Evolutionary conservation across 2,888 invertebrate species (phyloP), one percentile per base, ranked within the genome.

Genomic region (Trissoscelio sp.): DNA sequence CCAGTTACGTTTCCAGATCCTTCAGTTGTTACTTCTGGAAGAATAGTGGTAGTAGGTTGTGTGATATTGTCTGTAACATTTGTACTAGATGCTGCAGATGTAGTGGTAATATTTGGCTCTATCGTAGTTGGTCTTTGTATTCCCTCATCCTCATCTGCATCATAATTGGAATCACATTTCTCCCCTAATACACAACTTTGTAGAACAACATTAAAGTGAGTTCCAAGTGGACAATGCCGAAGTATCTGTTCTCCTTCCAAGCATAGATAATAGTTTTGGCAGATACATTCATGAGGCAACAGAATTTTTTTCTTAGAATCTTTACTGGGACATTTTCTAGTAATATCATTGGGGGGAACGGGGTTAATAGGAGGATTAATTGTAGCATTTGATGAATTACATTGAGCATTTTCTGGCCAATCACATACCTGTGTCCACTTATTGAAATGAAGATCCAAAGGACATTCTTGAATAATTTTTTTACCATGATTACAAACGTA

Each of bases 241-340:
- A 82, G 80, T 42, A 74, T 81, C 0, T 85, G 53, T 22, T 37
- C 4, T 5, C 83, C 83, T n/a, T 64, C 64, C 16, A 75, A 78
- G 39, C 87, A 88, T 37, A 80, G 53, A 57, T 88, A 88, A 74
- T 85, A 88, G 48, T 86, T 87, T 81, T 48, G 11, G 80, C 67
- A 28, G 74, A 77, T 24, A 64, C 39, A 20, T 67, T 69, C 67
- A 20, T 69, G 67, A 11, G 55, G 44, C n/a, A 67, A 1, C 2
- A 81, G 74, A 48, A 85, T 77, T 2, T 0, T 3, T 4, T 5
- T 1, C 4, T 16, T 42, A 4, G 24, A 53, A 28, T 48, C 6
- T 34, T 57, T 16, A 9, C 34, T 7, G 18, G 22, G 9, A 57
- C 60, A 20, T 39, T 39, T 16, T 37, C 1, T 9, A 37, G 31